Evolutionary conservation across 2,888 invertebrate genomes (phyloP).

Genomic region (Aproaerema taeniolella): DNA sequence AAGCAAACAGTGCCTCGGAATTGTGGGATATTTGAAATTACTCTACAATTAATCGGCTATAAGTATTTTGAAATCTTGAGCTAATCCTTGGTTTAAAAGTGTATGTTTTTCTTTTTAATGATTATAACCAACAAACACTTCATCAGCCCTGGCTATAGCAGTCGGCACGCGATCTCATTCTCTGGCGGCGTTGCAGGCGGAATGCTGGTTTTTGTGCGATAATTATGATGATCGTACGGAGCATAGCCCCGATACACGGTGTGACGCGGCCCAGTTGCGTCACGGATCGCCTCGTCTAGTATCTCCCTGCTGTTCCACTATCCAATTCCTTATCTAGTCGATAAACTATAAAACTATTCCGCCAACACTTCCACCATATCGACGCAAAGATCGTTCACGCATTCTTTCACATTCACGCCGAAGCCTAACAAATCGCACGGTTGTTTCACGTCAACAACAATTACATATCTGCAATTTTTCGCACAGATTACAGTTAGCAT

Average conservation of each 20-base stretch:
- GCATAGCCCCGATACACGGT: conserved; percentile 31
- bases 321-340: conserved; percentile 29
- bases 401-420: no score
- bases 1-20: no score
- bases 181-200: conserved; percentile 29
- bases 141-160: conserved; percentile 5
- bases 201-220: conserved; percentile 53
- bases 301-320: conserved; percentile 21
- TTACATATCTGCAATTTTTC: no score
- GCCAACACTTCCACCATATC: neutral
- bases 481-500: no score
- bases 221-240: conserved; percentile 22
- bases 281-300: conserved; percentile 25
- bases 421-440: no score
- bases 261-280: conserved; percentile 31
- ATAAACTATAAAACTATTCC: neutral
- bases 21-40: no score
- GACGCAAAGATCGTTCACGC: neutral
- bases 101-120: no score
- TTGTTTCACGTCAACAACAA: no score
- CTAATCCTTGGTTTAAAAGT: no score
- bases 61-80: no score
- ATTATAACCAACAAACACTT: no score
- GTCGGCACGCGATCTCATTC: conserved; percentile 49
- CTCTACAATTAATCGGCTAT: no score